Evolutionary conservation across 2,113 vertebrate species (phyloP).

Genomic region (Glaucomys volans): DNA sequence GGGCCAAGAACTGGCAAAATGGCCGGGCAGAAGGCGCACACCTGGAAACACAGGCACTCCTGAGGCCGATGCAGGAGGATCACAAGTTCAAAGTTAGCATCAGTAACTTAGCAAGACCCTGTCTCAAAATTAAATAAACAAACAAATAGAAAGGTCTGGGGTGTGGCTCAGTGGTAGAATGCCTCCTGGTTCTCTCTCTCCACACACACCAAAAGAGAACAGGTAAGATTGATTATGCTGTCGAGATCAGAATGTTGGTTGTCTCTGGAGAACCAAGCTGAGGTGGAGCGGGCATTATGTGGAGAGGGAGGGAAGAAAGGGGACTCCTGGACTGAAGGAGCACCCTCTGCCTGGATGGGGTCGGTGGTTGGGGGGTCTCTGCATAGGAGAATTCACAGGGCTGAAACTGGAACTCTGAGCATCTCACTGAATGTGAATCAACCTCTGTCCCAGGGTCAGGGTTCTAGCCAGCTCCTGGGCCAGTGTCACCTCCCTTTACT

Average conservation of each 20-base stretch:
- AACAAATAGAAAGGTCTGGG: too few species aligned
- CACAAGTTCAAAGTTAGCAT: too few species aligned
- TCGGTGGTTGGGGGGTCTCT: too few species aligned
- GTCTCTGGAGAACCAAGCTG: background rate
- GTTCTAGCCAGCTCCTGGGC: background rate
- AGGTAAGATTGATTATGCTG: background rate
- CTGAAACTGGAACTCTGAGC: background rate
- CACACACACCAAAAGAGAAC: background rate
- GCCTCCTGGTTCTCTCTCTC: too few species aligned
- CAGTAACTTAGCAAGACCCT: too few species aligned
- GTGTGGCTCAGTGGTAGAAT: too few species aligned
- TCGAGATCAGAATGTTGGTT: background rate
- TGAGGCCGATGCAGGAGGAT: too few species aligned
- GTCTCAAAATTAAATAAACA: too few species aligned
- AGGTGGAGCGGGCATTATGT: background rate
- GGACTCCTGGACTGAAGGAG: background rate
- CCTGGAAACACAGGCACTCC: too few species aligned
- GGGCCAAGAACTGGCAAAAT: background rate
- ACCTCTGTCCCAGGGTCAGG: background rate
- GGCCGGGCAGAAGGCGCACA: too few species aligned
- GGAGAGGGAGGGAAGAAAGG: background rate
- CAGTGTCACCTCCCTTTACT: background rate
- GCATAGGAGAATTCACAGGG: background rate
- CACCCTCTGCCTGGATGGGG: rapidly evolving
- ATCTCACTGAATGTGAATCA: background rate